Base-by-base conservation (phyloP, 2,888 invertebrate species). In the Apodemia hepburni region DNA sequence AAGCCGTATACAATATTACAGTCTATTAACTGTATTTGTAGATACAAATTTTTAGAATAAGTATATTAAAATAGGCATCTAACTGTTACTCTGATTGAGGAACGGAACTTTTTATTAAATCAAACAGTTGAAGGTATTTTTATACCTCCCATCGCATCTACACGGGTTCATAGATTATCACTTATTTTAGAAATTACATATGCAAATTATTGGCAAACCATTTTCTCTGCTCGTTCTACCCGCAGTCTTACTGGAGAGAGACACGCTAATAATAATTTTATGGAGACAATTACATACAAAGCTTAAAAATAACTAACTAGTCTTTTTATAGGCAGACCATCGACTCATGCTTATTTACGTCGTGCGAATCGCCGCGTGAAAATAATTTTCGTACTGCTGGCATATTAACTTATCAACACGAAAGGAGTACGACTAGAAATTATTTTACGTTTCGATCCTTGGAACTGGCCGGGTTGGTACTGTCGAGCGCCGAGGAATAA, bases 1-100 rank as follows among this genome's bases (percentile, higher is more conserved):
- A 85, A 87, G 86, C 84, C 87, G 88, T 84, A 85, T 85, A 87
- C 89, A 87, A 88, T 86, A 87, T 84, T 86, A 87, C 82, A 87
- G 85, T 80, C 83, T 82, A 82, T 79, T 78, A 74, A 82, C 77
- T 75, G 75, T 71, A 73, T 80, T 74, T 83, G 82, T 84, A 86
- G 81, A 85, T 82, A 82, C 77, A 75, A 77, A 78, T 75, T 81
- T 80, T 82, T 75, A 79, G 73, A 81, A 78, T 77, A 77, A 84
- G 75, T 71, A 67, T 87, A 86, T 76, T 85, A 87, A 89, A 89
- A 88, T 89, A 89, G 81, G 76, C 63, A 65, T 78, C 75, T 74
- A 70, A 71, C 67, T 70, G 70, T 69, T 71, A 73, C 69, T 74
- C 75, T 71, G 68, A 71, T 68, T 65, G 73, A 78, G 78, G 76